Evolutionary conservation across 2,113 vertebrate species (phyloP).

Genomic region (Macquaria australasica): DNA sequence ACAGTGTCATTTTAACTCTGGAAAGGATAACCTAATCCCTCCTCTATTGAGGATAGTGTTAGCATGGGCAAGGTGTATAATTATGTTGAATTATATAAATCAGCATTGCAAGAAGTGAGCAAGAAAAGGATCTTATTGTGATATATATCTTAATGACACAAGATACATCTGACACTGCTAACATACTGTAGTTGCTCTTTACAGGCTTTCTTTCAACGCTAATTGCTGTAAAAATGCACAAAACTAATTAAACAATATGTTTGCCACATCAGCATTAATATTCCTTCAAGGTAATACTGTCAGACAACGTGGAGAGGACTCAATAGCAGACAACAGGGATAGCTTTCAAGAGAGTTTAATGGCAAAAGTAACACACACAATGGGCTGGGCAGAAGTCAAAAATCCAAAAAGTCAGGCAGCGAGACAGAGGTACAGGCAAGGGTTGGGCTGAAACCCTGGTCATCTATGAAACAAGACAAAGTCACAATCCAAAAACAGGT

Average conservation of each 20-base stretch:
- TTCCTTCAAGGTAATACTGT: not conserved
- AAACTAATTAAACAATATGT: not conserved
- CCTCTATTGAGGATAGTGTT: not conserved
- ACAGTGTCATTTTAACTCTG: not conserved
- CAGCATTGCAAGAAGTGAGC: not conserved
- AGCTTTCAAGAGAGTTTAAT: no score
- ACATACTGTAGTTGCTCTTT: not conserved
- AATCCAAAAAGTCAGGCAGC: no score
- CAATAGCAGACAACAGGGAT: no score
- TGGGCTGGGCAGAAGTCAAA: no score
- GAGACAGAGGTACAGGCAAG: no score
- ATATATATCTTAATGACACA: not conserved
- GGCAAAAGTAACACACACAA: no score
- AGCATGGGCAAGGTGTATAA: no score
- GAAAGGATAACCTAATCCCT: no score
- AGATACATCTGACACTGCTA: not conserved
- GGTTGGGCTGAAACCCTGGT: no score
- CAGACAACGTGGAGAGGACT: no score
- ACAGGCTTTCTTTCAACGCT: not conserved
- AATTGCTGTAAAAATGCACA: not conserved
- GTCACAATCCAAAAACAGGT: no score
- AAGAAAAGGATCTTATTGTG: not conserved
- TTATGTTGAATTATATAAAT: not conserved
- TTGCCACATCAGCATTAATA: not conserved
- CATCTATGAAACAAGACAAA: no score